Base-by-base conservation (phyloP, 2,888 invertebrate genomes). In the Tetramorium bicarinatum region DNA sequence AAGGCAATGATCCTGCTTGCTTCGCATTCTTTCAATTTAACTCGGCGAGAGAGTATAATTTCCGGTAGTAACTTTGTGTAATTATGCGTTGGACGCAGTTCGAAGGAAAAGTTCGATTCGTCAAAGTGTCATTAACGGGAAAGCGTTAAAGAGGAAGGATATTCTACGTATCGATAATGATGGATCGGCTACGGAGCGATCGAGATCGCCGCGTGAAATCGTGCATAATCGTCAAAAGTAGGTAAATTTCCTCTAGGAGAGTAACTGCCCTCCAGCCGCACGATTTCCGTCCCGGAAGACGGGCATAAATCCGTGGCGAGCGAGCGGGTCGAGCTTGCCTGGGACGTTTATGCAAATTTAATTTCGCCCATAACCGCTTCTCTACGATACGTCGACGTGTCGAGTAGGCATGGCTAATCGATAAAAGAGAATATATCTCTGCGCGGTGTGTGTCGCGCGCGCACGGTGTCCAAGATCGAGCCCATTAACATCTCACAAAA, bases 401-500 rank as follows among this genome's bases (percentile, higher is more conserved):
- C 79, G 38, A 74, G 29, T 15, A 74, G 47, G 79, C 74, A 74
- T 74, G 34, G 79, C 74, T 74, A 74, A 80, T 80, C 79, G 72
- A 79, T 71, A 80, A 71, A 71, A 25, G 44, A 59, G 25, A 74
- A 38, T 29, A 80, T 72, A 59, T 34, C n/a, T 47, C 15, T 15
- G 29, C 21, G 18, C 49, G 25, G 9, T 8, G 15, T 15, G 15
- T 62, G 15, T 62, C 56, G 56, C 79, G 64, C 21, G 21, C 66
- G 6, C 25, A 8, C 64, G 49, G 52, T 54, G 54, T 47, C 52
- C 54, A 34, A 34, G 59, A 44, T 44, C 77, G 77, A 11, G 79
- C 74, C 79, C 38, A 72, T 80, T 80, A 80, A 74, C 74, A 80
- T 74, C 74, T 72, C 59, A 47, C 79, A 80, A 80, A 80, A 80